These are phyloP conservation scores for Scleropages formosus DNA, from an alignment of 2,797 vertebrate species.

Conservation along the genomic window DNA sequence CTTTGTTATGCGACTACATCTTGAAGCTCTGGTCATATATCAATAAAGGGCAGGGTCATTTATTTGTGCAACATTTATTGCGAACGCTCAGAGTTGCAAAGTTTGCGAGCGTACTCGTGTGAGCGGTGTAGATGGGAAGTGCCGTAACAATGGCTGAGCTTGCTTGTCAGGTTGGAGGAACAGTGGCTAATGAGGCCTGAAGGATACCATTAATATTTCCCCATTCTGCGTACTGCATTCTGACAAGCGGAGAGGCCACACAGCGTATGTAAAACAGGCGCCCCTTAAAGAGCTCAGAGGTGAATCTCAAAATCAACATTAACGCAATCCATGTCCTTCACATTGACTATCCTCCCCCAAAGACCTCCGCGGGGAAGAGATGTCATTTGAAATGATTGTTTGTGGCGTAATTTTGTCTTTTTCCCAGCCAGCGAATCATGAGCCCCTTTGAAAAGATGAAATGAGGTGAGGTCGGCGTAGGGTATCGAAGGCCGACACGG, in stretches of 20 bases:
- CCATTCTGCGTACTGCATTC: background rate
- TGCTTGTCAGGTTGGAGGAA: constrained; percentile 1
- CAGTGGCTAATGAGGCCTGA: background rate
- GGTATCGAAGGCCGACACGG: background rate
- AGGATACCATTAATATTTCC: constrained; percentile 9
- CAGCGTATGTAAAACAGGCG: background rate
- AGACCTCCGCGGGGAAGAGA: background rate
- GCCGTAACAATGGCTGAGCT: background rate
- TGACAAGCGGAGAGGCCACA: background rate
- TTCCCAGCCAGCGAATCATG: background rate
- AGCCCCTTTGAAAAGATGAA: background rate
- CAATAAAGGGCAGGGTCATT: background rate
- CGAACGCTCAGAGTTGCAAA: background rate
- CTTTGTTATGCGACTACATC: background rate
- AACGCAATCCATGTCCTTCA: background rate
- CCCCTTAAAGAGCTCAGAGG: background rate
- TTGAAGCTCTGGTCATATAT: background rate
- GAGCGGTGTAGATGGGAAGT: background rate
- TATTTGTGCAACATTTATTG: background rate
- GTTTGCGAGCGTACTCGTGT: too few relatives aligned
- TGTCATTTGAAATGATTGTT: too few relatives aligned
- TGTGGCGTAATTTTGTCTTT: background rate
- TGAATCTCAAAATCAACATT: background rate
- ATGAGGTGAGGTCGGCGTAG: background rate
- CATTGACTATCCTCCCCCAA: background rate